Percentiles rank a stretch among this genome's conserved stretches.
Conservation (phyloP, 2,797 vertebrate species). For the Enteromius radiatus region DNA sequence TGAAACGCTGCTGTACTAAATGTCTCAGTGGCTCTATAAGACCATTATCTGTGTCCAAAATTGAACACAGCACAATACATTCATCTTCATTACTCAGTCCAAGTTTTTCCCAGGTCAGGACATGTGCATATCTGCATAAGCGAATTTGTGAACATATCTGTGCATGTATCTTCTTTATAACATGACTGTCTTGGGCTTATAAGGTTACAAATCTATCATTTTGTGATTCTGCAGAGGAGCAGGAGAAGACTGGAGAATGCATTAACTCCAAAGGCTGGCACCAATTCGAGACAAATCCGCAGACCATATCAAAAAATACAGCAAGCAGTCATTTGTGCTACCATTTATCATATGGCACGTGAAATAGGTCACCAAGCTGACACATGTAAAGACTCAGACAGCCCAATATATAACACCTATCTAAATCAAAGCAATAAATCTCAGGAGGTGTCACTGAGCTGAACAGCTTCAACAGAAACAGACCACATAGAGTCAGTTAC, state of each 20-base stretch:
- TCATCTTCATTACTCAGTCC: slow-evolving; percentile 62
- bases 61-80: slow-evolving; percentile 44
- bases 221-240: slow-evolving; percentile 40
- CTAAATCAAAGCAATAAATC: slow-evolving; percentile 5
- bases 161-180: slow-evolving; percentile 43
- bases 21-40: slow-evolving; percentile 58
- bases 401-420: slow-evolving; percentile 11
- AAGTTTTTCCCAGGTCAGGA: slow-evolving; percentile 58
- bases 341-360: slow-evolving; percentile 32
- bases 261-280: slow-evolving; percentile 47
- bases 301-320: slow-evolving; percentile 46
- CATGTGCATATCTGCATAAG: slow-evolving; percentile 23
- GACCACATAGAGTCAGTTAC: neutral
- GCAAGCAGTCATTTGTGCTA: slow-evolving; percentile 4
- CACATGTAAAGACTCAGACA: neutral
- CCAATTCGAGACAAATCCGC: slow-evolving; percentile 40
- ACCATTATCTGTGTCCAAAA: slow-evolving; percentile 69
- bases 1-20: slow-evolving; percentile 54
- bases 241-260: slow-evolving; percentile 57
- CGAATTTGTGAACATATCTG: slow-evolving; percentile 1
- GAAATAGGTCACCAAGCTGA: slow-evolving; percentile 34
- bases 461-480: slow-evolving; percentile 21
- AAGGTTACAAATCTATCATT: slow-evolving; percentile 49
- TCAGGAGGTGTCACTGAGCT: slow-evolving; percentile 1
- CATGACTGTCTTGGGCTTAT: slow-evolving; percentile 39